Evolutionary conservation across 2,113 vertebrate species (phyloP).

Genomic region (Crotalus viridis): DNA sequence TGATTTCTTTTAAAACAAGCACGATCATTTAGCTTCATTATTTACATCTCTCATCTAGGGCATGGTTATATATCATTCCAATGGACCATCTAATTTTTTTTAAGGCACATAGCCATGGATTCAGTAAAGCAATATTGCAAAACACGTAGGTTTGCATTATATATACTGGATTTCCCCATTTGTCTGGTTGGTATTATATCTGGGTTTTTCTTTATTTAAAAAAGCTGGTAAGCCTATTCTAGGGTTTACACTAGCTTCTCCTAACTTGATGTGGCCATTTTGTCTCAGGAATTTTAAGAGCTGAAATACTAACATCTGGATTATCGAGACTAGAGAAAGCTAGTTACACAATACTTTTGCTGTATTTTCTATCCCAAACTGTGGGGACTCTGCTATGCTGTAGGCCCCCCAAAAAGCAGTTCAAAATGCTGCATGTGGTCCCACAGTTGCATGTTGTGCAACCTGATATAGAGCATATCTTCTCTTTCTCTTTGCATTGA

Average conservation of each 20-base stretch:
- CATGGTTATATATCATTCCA: not conserved
- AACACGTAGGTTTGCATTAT: not conserved
- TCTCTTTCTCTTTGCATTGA: not conserved
- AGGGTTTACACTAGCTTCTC: too few relatives aligned
- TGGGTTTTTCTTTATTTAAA: too few relatives aligned
- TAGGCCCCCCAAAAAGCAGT: not conserved
- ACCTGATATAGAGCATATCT: not conserved
- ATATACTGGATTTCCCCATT: not conserved
- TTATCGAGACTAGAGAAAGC: too few relatives aligned
- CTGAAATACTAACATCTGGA: too few relatives aligned
- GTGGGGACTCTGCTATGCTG: not conserved
- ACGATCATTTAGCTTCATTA: not conserved
- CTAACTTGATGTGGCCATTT: too few relatives aligned
- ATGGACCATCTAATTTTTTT: not conserved
- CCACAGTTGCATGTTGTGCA: not conserved
- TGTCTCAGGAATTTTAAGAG: too few relatives aligned
- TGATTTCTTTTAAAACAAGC: slow-evolving; percentile 47
- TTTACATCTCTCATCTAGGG: not conserved
- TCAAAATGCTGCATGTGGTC: not conserved
- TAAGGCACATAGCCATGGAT: not conserved
- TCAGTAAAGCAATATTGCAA: not conserved
- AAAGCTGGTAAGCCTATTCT: too few relatives aligned
- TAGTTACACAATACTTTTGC: not conserved
- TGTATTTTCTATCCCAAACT: not conserved
- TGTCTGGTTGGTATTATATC: too few relatives aligned